Evolutionary conservation across 2,113 vertebrate genomes (phyloP).

Genomic region (Leucosticte australis): DNA sequence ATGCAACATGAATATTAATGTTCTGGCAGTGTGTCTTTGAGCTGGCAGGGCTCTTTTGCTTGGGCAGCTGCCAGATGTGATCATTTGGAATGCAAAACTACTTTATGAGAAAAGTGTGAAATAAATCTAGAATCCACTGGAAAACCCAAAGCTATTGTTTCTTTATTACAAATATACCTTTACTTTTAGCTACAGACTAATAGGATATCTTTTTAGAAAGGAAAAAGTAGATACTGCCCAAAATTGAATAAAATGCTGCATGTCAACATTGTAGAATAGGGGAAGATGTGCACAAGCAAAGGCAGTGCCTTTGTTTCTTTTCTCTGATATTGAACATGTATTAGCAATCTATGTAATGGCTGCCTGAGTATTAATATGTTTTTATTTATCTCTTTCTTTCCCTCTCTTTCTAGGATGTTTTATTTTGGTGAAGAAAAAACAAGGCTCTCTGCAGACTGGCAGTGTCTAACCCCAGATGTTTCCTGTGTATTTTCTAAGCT

Average conservation of each 20-base stretch:
- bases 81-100: conserved; percentile 20
- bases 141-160: background rate
- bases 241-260: background rate
- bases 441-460: background rate
- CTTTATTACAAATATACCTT: background rate
- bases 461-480: background rate
- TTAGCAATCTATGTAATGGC: background rate
- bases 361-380: background rate
- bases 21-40: background rate
- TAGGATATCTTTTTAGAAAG: background rate
- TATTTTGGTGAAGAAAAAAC: background rate
- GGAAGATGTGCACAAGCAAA: background rate
- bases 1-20: conserved; percentile 29
- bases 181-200: background rate
- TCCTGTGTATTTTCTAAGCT: background rate
- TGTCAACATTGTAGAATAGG: background rate
- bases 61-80: conserved; percentile 26
- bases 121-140: background rate
- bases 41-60: background rate
- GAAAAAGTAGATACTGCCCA: background rate
- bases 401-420: background rate
- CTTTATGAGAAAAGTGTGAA: background rate
- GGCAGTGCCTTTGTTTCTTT: background rate
- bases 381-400: background rate
- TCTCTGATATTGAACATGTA: background rate